Evolutionary conservation across 2,797 vertebrate genomes (phyloP), one percentile per base, ranked within the genome.

Genomic region (Geotrypetes seraphini): DNA sequence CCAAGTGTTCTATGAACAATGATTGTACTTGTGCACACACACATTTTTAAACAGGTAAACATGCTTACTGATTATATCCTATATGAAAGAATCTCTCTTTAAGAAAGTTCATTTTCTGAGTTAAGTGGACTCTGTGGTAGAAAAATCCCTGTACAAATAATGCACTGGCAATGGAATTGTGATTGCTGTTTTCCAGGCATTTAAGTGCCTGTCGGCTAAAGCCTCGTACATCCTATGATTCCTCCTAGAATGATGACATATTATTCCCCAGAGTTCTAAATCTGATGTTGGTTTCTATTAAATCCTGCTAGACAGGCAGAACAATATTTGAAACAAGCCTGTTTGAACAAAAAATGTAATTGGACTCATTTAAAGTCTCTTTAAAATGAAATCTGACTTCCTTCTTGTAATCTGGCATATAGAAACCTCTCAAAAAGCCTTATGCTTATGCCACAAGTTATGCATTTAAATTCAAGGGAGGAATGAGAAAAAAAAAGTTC

Each of bases 381-480:
- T 60, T 69, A 49, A 50, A 60, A 55, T 50, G 50, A 62, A 61
- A 60, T 53, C 36, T 55, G 48, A 63, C 58, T 69, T 44, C 31
- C 29, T 50, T 23, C 28, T 48, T 57, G 19, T 56, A 71, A 66
- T 63, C 40, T 49, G 41, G 55, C 42, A 58, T 33, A 50, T 50
- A 55, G 35, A 57, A 61, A 58, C 20, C 28, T 54, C 39, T 60
- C 40, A 45, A 50, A n/a, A 75, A 22, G 57, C 23, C 40, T 38
- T 52, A 55, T 58, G 31, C 28, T 65, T 69, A 71, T 56, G 53
- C 43, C 33, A 63, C 22, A 35, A 48, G 55, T 37, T 63, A 41
- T 50, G 54, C 42, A 69, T 61, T 73, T 63, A 59, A 60, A 71
- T 72, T 70, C 45, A 45, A 64, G 51, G 35, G 47, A 66, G 49